Evolutionary conservation across 23 tunicate species (phyloP).

Genomic region (Trididemnum miniatum): DNA sequence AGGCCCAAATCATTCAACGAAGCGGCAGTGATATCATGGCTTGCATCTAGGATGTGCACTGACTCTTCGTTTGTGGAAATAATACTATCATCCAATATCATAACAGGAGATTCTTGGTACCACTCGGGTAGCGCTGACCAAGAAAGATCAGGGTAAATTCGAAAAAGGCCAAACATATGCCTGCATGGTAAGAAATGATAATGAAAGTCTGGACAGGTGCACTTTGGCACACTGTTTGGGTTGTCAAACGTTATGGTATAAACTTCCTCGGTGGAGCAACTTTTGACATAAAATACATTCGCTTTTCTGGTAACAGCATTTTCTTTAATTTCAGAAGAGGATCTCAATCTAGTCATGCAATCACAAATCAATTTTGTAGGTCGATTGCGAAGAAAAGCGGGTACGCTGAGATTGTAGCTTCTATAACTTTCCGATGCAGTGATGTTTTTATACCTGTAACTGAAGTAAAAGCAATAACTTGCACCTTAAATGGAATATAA

Average conservation of each 20-base stretch:
- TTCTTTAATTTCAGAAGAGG: neutral
- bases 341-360: neutral
- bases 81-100: neutral
- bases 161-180: constrained; percentile 22
- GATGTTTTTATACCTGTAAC: neutral
- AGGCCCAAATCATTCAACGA: no score
- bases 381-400: neutral
- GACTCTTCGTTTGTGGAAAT: neutral
- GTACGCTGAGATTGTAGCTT: neutral
- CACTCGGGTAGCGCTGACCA: neutral
- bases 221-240: neutral
- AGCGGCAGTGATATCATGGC: no score
- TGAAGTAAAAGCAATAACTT: no score
- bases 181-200: constrained; percentile 2
- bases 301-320: neutral
- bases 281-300: constrained; percentile 5
- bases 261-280: neutral
- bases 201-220: neutral
- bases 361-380: neutral
- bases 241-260: neutral
- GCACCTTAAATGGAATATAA: no score
- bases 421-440: neutral
- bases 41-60: neutral
- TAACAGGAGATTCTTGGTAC: neutral
- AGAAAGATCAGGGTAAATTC: constrained; percentile 1